Base-by-base conservation (phyloP, 1,140 invertebrate species). In the Acarapis woodi region DNA sequence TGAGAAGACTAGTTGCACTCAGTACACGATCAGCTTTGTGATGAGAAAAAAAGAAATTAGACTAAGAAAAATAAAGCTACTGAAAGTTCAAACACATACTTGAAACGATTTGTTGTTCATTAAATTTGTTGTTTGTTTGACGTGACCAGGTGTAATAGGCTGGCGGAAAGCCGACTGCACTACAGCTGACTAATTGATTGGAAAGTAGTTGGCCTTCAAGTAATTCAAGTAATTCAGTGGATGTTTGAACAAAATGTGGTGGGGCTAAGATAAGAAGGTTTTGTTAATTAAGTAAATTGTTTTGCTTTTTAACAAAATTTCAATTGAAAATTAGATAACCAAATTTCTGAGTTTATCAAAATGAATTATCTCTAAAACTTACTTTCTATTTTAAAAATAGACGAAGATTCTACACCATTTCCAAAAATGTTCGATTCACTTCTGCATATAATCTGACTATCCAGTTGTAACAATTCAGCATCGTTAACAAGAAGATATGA, bases 371-470 rank as follows among this genome's bases (percentile, higher is more conserved):
- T 3, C 21, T 10, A 30, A 22, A 23, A 67, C 73, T 69, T 56
- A 82, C 77, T 85, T 60, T 85, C 78, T 14, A 82, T 72, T 30
- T 70, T 68, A 46, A 83, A 76, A 47, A 69, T 64, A 9, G n/a
- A n/a, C n/a, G n/a, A n/a, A n/a, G n/a, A n/a, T n/a, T n/a, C n/a
- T n/a, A n/a, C n/a, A n/a, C n/a, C n/a, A n/a, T n/a, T n/a, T n/a
- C n/a, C n/a, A n/a, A n/a, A 15, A 29, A 29, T 10, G 12, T 8
- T 10, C 12, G 12, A 15, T 28, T 10, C 10, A 28, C 14, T 12
- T 12, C 14, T 12, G 10, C 26, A 14, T 12, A 14, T 28, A 4
- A 12, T 12, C 14, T 28, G 26, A 12, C 14, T 14, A 28, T 28
- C 26, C 26, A 28, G 10, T 12, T 28, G 26, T 28, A 10, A 10